These are phyloP conservation scores for Avahi laniger DNA, from an alignment of 2,797 vertebrate species.

Conservation along the genomic window DNA sequence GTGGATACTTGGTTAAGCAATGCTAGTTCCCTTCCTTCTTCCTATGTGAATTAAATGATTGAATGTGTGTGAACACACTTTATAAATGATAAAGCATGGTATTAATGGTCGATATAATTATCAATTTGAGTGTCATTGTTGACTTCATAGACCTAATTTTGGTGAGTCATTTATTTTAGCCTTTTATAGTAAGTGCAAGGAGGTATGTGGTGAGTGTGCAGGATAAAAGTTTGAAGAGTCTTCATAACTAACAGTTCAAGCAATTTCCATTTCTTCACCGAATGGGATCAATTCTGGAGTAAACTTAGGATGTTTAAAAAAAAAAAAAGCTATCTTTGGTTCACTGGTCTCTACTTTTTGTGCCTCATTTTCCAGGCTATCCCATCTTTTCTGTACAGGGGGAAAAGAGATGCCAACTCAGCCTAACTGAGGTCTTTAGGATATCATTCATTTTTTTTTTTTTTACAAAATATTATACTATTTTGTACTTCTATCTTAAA, in stretches of 20 bases:
- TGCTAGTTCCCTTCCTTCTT: not conserved
- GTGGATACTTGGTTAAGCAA: not conserved
- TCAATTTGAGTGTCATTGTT: not conserved
- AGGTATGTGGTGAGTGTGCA: not conserved
- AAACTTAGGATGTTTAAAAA: not conserved
- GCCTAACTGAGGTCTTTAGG: not conserved
- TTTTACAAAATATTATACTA: not conserved
- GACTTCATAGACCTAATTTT: not conserved
- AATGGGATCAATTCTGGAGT: not conserved
- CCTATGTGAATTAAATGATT: not conserved
- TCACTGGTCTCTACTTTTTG: not conserved
- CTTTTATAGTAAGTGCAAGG: not conserved
- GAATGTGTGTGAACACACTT: not conserved
- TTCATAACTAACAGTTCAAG: not conserved
- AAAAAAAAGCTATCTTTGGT: not conserved
- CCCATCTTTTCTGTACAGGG: not conserved
- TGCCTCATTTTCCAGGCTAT: not conserved
- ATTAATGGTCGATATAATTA: not conserved
- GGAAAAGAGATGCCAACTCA: not conserved
- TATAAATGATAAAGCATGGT: not conserved
- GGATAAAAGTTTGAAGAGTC: not conserved
- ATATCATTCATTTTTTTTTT: not conserved
- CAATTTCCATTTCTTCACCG: not conserved
- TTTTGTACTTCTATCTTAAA: not conserved
- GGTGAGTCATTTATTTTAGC: constrained; percentile 12